These are phyloP conservation scores for Chesias legatella DNA, from an alignment of 2,888 invertebrate genomes.

Conservation along the genomic window DNA sequence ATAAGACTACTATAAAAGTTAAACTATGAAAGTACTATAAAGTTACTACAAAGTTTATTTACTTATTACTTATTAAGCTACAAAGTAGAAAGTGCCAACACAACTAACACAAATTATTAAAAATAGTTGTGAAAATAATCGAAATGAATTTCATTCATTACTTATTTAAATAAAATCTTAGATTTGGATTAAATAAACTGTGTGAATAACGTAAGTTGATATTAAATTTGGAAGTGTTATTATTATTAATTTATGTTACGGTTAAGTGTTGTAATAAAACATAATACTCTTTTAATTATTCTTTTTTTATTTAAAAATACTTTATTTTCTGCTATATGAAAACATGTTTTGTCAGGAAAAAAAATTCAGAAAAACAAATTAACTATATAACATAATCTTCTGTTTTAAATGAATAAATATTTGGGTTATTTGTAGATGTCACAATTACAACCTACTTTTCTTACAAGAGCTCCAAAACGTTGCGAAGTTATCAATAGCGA, in stretches of 20 bases:
- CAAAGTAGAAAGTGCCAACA: constrained; percentile 60
- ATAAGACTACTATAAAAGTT: no score
- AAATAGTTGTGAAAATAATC: constrained; percentile 39
- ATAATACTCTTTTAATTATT: no score
- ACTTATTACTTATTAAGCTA: no score
- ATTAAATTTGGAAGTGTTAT: constrained; percentile 7
- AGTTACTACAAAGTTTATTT: no score
- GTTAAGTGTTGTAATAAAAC: constrained; percentile 5
- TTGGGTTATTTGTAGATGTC: constrained; percentile 44
- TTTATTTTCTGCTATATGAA: no score
- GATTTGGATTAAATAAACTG: no score
- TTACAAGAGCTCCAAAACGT: constrained; percentile 28
- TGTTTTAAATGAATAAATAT: constrained; percentile 39
- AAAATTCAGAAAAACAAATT: no score
- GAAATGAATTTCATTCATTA: constrained; percentile 24
- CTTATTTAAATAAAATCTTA: constrained; percentile 11
- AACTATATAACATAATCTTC: no score
- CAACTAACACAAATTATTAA: constrained; percentile 30
- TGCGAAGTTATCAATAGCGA: constrained; percentile 31
- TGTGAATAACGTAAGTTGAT: no score
- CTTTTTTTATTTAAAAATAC: no score
- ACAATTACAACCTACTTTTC: constrained; percentile 39
- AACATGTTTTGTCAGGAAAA: no score
- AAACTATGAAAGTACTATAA: no score
- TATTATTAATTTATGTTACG: constrained; percentile 4